Percentiles rank a stretch among this genome's conserved stretches.
Evolutionary conservation across 2,113 vertebrate genomes (phyloP).

Genomic region (Alces alces): DNA sequence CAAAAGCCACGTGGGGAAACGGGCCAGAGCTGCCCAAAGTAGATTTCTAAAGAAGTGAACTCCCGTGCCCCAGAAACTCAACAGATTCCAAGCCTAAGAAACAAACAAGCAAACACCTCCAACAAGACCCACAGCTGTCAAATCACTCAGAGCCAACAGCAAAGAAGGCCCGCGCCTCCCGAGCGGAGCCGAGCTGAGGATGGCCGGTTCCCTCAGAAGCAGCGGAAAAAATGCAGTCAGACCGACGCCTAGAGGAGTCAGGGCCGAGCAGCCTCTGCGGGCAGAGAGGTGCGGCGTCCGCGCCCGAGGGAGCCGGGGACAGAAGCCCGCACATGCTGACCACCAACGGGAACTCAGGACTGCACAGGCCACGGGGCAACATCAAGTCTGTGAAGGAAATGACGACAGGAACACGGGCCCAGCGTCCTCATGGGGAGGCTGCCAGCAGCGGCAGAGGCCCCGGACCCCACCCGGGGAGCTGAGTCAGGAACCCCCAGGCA

Average conservation of each 20-base stretch:
- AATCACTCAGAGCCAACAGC: not conserved
- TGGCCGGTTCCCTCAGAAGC: not conserved
- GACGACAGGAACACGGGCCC: not conserved
- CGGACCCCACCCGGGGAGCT: rapidly evolving
- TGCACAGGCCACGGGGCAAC: too few species aligned
- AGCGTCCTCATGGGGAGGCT: not conserved
- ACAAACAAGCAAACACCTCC: not conserved
- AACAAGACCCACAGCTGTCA: not conserved
- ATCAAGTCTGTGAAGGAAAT: not conserved
- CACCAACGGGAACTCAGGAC: not conserved
- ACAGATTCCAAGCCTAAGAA: not conserved
- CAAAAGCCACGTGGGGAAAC: not conserved
- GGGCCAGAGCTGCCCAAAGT: not conserved
- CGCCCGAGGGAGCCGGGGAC: not conserved
- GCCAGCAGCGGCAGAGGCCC: not conserved
- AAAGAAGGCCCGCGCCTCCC: rapidly evolving
- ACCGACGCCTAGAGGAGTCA: not conserved
- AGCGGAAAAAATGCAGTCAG: not conserved
- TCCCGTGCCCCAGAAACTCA: not conserved
- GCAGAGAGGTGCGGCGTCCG: not conserved
- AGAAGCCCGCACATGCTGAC: rapidly evolving
- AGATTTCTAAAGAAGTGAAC: too few species aligned
- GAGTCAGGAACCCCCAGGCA: not conserved
- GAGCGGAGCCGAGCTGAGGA: not conserved
- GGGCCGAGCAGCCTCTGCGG: not conserved